Evolutionary conservation across 2,888 invertebrate species (phyloP).

Genomic region (Pollenia griseotomentosa): DNA sequence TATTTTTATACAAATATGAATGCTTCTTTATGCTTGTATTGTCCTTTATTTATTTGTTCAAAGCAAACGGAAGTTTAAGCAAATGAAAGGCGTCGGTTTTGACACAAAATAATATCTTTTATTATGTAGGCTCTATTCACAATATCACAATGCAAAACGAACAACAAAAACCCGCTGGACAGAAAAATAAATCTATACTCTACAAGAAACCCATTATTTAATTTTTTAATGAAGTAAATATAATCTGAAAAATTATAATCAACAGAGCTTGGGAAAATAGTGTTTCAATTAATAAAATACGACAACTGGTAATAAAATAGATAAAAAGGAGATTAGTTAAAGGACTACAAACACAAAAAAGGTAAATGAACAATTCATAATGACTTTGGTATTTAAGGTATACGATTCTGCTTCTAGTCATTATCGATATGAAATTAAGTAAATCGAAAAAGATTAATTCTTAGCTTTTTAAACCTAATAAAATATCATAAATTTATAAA

Average conservation of each 20-base stretch:
- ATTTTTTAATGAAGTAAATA: conserved; percentile 45
- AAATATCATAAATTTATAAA: no score
- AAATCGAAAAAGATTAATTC: background rate
- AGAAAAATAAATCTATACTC: background rate
- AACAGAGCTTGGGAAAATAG: background rate
- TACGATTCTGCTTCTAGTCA: background rate
- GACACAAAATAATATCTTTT: conserved; percentile 56
- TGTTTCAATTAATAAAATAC: conserved; percentile 37
- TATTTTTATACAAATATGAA: background rate
- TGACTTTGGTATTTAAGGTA: conserved; percentile 8
- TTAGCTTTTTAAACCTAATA: background rate
- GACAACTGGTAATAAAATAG: conserved; percentile 30
- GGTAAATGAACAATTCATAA: conserved; percentile 2
- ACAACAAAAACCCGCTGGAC: background rate
- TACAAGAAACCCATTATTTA: conserved; percentile 35
- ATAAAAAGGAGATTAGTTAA: conserved; percentile 27
- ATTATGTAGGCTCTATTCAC: conserved; percentile 48
- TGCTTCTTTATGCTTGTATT: background rate
- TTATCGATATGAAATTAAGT: background rate
- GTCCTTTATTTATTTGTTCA: conserved; percentile 22
- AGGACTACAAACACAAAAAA: background rate
- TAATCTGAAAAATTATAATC: conserved; percentile 26
- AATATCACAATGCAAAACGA: conserved; percentile 11
- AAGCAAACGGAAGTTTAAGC: conserved; percentile 56
- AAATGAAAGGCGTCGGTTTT: conserved; percentile 58